Base-by-base conservation (phyloP, 2,888 invertebrate genomes). In the Mythimna loreyi region DNA sequence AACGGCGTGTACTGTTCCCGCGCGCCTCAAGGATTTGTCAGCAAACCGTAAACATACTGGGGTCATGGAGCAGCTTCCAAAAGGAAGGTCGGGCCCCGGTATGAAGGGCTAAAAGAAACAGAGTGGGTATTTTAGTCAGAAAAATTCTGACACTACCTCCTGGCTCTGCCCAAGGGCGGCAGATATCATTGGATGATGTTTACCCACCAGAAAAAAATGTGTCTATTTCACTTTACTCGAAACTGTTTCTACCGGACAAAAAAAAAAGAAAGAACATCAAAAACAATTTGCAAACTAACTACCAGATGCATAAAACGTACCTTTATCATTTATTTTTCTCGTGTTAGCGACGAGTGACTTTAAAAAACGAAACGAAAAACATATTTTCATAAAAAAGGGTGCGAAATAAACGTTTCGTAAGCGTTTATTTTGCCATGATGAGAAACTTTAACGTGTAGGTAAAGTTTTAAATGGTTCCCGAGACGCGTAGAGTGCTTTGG, bases 401-500 rank as follows among this genome's bases (percentile, higher is more conserved):
- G 58, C 25, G n/a, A 68, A 67, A 63, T 62, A 68, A 74, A 69
- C 63, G 62, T 72, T 80, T 66, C 45, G 40, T 19, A 40, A 40
- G 1, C 16, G 5, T 40, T 40, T 40, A 40, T 40, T 40, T 40
- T 16, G 40, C 45, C 8, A 49, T 70, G 83, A 75, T 75, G 80
- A 43, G 63, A 74, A 61, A 73, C 23, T 64, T 75, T 71, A 52
- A 36, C 25, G 36, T 57, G 47, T 30, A 67, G 71, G 72, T 69
- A 64, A 80, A 83, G 78, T 86, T 84, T 81, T 72, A 77, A 85
- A 75, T 61, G 70, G 61, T 79, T 76, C 30, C 28, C 21, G 72
- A 76, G 67, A 76, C 72, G 67, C 73, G 76, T 68, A 40, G 66
- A 72, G 67, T 66, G 68, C 69, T 80, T 72, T 71, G 67, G 52